phyloP scores from a whole-genome alignment of 1,140 invertebrate genomes.

The Meloidogyne exigua region DNA sequence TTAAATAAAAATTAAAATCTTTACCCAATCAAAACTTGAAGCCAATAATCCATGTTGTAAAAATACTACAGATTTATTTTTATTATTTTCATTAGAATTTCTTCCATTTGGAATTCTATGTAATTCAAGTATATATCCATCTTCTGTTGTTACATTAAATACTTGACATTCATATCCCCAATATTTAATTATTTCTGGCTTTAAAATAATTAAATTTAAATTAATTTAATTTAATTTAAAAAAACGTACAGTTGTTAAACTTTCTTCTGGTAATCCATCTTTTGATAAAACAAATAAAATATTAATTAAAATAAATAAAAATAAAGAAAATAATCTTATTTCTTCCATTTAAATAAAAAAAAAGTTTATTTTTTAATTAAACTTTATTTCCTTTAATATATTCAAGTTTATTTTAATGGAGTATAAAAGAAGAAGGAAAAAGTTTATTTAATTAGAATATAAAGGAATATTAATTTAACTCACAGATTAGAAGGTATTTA shows the following conservation, averaged over 20 bases:
- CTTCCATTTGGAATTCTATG: constrained; percentile 72
- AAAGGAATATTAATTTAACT: too few species aligned
- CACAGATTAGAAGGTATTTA: too few species aligned
- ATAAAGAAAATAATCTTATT: neutral
- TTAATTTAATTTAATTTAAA: neutral
- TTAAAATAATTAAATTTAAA: neutral
- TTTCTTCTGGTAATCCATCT: constrained; percentile 23
- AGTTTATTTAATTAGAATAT: too few species aligned
- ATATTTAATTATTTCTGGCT: constrained; percentile 49
- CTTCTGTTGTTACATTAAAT: constrained; percentile 71
- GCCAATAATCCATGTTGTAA: constrained; percentile 77
- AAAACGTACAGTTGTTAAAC: constrained; percentile 13
- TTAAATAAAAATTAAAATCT: constrained; percentile 71
- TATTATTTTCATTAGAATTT: constrained; percentile 61
- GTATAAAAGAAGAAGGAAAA: too few species aligned
- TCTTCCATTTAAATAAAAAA: neutral
- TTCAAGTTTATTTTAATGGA: too few species aligned
- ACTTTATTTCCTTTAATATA: too few species aligned
- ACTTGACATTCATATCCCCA: constrained; percentile 72
- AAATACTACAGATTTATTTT: constrained; percentile 44
- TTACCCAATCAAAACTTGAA: constrained; percentile 76
- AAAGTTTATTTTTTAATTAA: too few species aligned
- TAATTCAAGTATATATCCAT: constrained; percentile 74
- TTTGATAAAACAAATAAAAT: neutral
- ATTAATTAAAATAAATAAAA: neutral